phyloP scores from a whole-genome alignment of 2,888 invertebrate genomes.

The Panopea generosa region DNA sequence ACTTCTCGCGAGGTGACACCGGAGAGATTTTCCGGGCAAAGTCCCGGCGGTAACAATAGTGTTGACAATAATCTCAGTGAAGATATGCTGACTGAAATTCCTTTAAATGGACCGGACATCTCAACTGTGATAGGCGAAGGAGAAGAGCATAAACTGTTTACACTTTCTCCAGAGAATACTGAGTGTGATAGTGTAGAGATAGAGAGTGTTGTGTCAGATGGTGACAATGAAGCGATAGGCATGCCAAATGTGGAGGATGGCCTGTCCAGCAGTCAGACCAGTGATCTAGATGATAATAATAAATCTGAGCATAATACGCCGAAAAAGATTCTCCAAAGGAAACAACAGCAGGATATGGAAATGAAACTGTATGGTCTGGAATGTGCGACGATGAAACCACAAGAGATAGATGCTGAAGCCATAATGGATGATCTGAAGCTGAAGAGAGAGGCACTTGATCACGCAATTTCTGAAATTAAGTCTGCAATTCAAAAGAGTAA shows the following conservation, averaged over 20 bases:
- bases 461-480: slow-evolving; percentile 93
- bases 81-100: slow-evolving; percentile 83
- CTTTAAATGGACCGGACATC: slow-evolving; percentile 85
- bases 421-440: slow-evolving; percentile 80
- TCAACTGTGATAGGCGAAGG: slow-evolving; percentile 73
- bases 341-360: slow-evolving; percentile 78
- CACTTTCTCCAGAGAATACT: slow-evolving; percentile 95
- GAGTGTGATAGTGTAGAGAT: slow-evolving; percentile 96
- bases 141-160: slow-evolving; percentile 91
- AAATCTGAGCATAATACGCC: slow-evolving; percentile 89
- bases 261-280: slow-evolving; percentile 96
- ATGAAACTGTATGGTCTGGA: slow-evolving; percentile 64
- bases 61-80: slow-evolving; percentile 77
- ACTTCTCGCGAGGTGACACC: slow-evolving; percentile 78
- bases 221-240: slow-evolving; percentile 76
- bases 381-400: slow-evolving; percentile 60
- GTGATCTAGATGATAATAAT: slow-evolving; percentile 90
- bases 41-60: slow-evolving; percentile 44
- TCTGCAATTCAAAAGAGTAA: slow-evolving; percentile 91
- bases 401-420: slow-evolving; percentile 79
- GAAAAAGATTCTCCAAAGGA: slow-evolving; percentile 87
- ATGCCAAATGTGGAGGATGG: slow-evolving; percentile 98
- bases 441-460: slow-evolving; percentile 80
- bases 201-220: slow-evolving; percentile 87
- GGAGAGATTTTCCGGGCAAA: slow-evolving; percentile 66